These are phyloP conservation scores for Beaufortia kweichowensis DNA, from an alignment of 2,113 vertebrate genomes.

Conservation along the genomic window DNA sequence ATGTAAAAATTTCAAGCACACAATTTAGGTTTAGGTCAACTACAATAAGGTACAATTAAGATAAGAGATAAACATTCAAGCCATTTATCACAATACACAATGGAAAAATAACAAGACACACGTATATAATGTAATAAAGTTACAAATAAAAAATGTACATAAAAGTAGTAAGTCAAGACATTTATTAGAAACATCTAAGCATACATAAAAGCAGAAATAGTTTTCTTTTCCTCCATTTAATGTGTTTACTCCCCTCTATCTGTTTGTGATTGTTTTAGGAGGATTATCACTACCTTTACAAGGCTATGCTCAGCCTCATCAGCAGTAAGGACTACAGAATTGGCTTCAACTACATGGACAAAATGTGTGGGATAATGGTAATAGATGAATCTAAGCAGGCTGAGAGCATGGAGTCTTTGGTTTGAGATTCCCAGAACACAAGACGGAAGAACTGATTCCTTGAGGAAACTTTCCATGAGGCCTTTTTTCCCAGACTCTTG, in stretches of 20 bases:
- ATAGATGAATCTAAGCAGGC: constrained; percentile 91
- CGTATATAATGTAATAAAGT: too few relatives aligned
- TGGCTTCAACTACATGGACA: constrained; percentile 85
- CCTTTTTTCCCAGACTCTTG: constrained; percentile 99
- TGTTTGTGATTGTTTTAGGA: constrained; percentile 74
- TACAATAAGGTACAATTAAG: too few relatives aligned
- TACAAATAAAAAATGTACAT: too few relatives aligned
- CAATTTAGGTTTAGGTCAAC: too few relatives aligned
- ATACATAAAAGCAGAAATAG: too few relatives aligned
- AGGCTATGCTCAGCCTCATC: constrained; percentile 97
- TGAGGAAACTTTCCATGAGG: constrained; percentile 89
- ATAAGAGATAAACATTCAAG: too few relatives aligned
- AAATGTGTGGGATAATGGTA: constrained; percentile 85
- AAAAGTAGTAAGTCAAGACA: too few relatives aligned
- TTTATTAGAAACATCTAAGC: too few relatives aligned
- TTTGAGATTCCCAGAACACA: constrained; percentile 80
- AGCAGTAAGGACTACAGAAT: constrained; percentile 88
- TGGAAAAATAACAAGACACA: too few relatives aligned
- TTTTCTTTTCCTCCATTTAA: too few relatives aligned
- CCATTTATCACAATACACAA: too few relatives aligned
- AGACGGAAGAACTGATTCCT: constrained; percentile 73
- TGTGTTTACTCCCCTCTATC: neutral
- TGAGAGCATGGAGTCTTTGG: constrained; percentile 99
- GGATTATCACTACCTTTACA: constrained; percentile 98
- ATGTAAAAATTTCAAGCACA: too few relatives aligned